Conservation (phyloP, 1,140 invertebrate genomes). For the Pogonus chalceus region DNA sequence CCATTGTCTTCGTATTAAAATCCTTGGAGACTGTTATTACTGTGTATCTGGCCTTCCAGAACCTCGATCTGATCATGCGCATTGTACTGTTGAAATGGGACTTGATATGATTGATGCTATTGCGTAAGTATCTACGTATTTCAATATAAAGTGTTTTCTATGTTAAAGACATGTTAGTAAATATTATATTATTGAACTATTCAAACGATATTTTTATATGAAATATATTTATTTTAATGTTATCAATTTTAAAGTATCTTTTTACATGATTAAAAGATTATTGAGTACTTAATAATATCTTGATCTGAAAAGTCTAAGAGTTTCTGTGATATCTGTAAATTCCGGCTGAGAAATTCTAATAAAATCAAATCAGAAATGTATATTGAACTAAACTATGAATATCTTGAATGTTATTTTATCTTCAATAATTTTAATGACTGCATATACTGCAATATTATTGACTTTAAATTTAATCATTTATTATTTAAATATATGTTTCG, state of each 20-base stretch:
- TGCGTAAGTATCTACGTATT: slow-evolving; percentile 60
- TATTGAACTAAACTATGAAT: too few relatives aligned
- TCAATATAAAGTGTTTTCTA: slow-evolving; percentile 28
- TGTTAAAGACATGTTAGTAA: slow-evolving; percentile 44
- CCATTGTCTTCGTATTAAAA: slow-evolving; percentile 79
- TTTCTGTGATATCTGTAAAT: too few relatives aligned
- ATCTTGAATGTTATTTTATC: too few relatives aligned
- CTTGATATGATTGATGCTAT: slow-evolving; percentile 86
- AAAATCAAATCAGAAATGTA: too few relatives aligned
- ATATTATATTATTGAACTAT: slow-evolving; percentile 25
- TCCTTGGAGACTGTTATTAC: slow-evolving; percentile 85
- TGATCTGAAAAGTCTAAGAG: too few relatives aligned
- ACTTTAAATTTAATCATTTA: too few relatives aligned
- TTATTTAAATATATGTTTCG: too few relatives aligned
- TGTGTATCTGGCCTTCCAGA: slow-evolving; percentile 80
- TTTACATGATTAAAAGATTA: slow-evolving; percentile 1
- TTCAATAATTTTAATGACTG: too few relatives aligned
- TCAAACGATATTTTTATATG: too few relatives aligned
- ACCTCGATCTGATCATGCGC: slow-evolving; percentile 70
- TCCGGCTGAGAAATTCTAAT: too few relatives aligned
- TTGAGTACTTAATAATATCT: too few relatives aligned
- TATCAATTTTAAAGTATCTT: neutral
- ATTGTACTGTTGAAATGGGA: slow-evolving; percentile 80
- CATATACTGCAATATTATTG: too few relatives aligned
- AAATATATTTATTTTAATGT: slow-evolving; percentile 22